A percentile compares a stretch with the other conserved stretches of the same genome.
phyloP scores from a whole-genome alignment of 2,113 vertebrate species.

The Dicrurus megarhynchus region DNA sequence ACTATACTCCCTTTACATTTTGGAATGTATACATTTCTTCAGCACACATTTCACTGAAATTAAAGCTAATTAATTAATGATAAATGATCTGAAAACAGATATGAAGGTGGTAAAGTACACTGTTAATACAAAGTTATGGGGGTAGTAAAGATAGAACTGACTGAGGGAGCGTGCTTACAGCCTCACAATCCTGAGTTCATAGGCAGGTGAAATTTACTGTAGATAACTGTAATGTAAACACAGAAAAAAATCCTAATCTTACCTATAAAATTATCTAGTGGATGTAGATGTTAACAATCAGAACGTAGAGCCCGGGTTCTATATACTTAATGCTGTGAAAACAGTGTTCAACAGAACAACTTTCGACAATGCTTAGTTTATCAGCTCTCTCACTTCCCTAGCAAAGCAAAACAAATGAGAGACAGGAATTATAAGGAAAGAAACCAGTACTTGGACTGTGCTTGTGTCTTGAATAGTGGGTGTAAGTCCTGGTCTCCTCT shows the following conservation, averaged over 20 bases:
- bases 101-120: neutral
- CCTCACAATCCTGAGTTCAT: neutral
- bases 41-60: neutral
- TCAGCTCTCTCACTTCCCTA: neutral
- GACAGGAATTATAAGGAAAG: neutral
- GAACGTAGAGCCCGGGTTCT: neutral
- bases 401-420: neutral
- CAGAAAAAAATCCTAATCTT: neutral
- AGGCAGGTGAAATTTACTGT: neutral
- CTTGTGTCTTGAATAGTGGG: neutral
- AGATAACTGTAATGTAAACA: neutral
- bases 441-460: neutral
- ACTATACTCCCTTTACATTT: neutral
- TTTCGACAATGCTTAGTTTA: neutral
- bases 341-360: neutral
- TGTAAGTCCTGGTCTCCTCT: neutral
- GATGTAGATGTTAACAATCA: neutral
- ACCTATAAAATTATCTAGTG: neutral
- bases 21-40: neutral
- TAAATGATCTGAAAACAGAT: neutral
- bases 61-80: neutral
- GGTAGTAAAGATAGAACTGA: neutral
- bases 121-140: neutral
- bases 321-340: neutral
- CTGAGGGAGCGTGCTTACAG: neutral